Evolutionary conservation across 1,140 invertebrate genomes (phyloP), one percentile per base, ranked within the genome.

Genomic region (Cryptotermes secundus): DNA sequence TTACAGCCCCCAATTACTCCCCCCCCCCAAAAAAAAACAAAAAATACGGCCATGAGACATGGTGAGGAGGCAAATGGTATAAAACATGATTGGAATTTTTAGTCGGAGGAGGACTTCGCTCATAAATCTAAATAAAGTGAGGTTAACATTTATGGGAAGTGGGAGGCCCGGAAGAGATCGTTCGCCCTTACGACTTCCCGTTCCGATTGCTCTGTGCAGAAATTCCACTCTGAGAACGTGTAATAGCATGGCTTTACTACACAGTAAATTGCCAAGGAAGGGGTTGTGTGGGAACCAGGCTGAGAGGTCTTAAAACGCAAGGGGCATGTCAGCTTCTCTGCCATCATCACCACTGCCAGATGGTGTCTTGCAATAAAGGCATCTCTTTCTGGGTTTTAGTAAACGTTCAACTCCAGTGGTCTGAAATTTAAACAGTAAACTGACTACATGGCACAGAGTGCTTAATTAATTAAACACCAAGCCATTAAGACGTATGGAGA

Each of bases 81-180:
- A n/a, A 72, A 72, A n/a, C 59, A 72, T 72, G 59, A 26, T 72
- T n/a, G 26, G 59, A 72, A 72, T 72, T 72, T 72, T n/a, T 72
- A 72, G 26, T 72, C 16, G 59, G 26, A 12, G n/a, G 59, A 26
- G n/a, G 59, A 72, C 59, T n/a, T 72, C 14, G 26, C 59, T 31
- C 59, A 72, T 72, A 72, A 72, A 72, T 72, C 59, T 72, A 72
- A 72, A 72, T 72, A 31, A 31, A 72, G n/a, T 59, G 19, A 59
- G 16, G 53, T 26, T 72, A 72, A 72, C 59, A 26, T 49, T 72
- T n/a, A 31, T 14, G 45, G 16, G 45, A 3, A 49, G 16, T 19
- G 45, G 3, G 26, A 4, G 59, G 59, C 59, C n/a, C 59, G 2
- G 59, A 72, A 31, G 59, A 31, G 59, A 72, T 72, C 59, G 59